These are phyloP conservation scores for Tetheella fluctuosa DNA, from an alignment of 2,888 invertebrate genomes.

Conservation along the genomic window DNA sequence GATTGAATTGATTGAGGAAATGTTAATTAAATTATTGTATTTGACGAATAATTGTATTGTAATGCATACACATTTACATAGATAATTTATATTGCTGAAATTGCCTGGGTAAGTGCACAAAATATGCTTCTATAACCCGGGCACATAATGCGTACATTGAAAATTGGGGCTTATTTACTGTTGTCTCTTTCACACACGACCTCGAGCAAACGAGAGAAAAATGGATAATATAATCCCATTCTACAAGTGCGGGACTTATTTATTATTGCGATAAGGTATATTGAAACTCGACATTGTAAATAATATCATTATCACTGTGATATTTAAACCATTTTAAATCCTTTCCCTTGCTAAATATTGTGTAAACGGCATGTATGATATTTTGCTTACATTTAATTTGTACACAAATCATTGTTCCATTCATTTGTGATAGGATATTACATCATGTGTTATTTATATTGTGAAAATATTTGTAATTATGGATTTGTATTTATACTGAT, in stretches of 20 bases:
- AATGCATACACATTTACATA: too few species aligned
- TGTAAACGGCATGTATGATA: not conserved
- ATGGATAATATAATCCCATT: not conserved
- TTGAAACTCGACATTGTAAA: constrained; percentile 42
- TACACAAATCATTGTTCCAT: not conserved
- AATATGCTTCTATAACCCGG: not conserved
- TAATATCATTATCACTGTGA: constrained; percentile 50
- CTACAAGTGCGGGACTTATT: not conserved
- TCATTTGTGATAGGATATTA: not conserved
- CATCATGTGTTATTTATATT: not conserved
- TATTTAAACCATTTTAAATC: constrained; percentile 39
- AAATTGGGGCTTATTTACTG: not conserved
- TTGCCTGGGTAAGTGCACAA: not conserved
- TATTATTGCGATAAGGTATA: not conserved
- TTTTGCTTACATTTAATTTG: not conserved
- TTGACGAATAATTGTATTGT: not conserved
- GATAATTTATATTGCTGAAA: not conserved
- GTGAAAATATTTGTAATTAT: too few species aligned
- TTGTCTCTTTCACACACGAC: not conserved
- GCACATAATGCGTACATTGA: too few species aligned
- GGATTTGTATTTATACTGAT: too few species aligned
- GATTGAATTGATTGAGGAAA: not conserved
- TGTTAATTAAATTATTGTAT: not conserved
- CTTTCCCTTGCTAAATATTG: constrained; percentile 13
- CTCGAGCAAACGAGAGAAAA: not conserved